Evolutionary conservation across 2,888 invertebrate species (phyloP), one percentile per base, ranked within the genome.

Genomic region (Lacanobia wlatinum): DNA sequence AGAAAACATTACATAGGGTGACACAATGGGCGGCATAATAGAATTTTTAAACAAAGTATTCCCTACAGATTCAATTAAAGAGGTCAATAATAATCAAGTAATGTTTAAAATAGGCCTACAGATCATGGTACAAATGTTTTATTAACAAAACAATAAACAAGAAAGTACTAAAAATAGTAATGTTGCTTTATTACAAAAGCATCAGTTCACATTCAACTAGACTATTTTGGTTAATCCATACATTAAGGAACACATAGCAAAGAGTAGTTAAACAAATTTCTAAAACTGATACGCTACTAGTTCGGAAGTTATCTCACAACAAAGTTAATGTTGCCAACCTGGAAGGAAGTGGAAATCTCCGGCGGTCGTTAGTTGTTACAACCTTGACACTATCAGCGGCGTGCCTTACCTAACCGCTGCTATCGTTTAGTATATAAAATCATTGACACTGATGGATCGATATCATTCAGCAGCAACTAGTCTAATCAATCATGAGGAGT

Each of bases 361-460:
- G 88, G 21, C 43, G 21, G 81, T 86, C 73, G 87, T 86, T 84
- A 85, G 82, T 80, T 79, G 73, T 82, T 79, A 73, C 85, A 91
- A 92, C 95, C 95, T 94, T 94, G 94, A 93, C 91, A 88, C 90
- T 92, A 89, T 85, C 89, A 86, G 83, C 86, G 79, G 79, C 88
- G 79, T 78, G 85, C 83, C 87, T 95, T 95, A 91, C 94, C 88
- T 90, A 93, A 95, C 88, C 88, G 84, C 80, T 74, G 83, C 87
- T 80, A 66, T 82, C 87, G 82, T 85, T 88, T 84, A 89, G 88
- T 93, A 93, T 93, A 93, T 91, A 93, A 92, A 89, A 92, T 91
- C 89, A 89, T 87, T 87, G 86, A 64, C 76, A 80, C 80, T 80
- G 82, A 86, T 81, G 84, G 76, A 88, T 87, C 80, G 85, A 92